Conservation (phyloP, 2,888 invertebrate genomes). For the Hirtodrosophila confusa region DNA sequence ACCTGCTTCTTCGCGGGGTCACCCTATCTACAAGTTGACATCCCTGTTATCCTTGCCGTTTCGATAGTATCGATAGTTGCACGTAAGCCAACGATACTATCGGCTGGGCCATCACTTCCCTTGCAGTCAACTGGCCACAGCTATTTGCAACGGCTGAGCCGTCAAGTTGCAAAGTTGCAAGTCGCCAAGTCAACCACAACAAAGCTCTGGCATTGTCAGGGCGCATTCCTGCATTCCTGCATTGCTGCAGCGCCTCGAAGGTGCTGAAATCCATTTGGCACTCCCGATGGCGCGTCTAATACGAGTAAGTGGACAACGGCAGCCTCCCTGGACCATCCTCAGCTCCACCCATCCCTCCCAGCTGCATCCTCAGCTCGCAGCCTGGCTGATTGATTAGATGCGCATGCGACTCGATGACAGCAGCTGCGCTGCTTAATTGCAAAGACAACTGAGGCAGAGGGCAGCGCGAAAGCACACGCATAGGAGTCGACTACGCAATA, state of each 20-base stretch:
- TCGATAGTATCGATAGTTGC: too few relatives aligned
- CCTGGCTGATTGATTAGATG: constrained; percentile 49
- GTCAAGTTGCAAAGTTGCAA: too few relatives aligned
- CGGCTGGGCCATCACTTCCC: too few relatives aligned
- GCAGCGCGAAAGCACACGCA: background rate
- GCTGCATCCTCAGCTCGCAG: background rate
- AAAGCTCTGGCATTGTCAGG: background rate
- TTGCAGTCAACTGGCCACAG: background rate
- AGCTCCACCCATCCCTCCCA: background rate
- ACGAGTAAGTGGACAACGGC: constrained; percentile 22
- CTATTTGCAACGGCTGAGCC: background rate
- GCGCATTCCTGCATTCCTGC: constrained; percentile 18
- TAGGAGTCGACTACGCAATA: too few relatives aligned
- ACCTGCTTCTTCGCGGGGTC: too few relatives aligned
- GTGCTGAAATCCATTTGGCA: constrained; percentile 57
- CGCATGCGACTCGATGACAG: constrained; percentile 40
- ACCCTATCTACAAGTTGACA: too few relatives aligned
- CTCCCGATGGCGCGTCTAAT: constrained; percentile 41
- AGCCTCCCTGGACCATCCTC: background rate
- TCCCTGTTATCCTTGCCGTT: too few relatives aligned
- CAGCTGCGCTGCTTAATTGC: constrained; percentile 57
- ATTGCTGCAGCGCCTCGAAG: constrained; percentile 26
- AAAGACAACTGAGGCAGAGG: constrained; percentile 3
- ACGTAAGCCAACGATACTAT: too few relatives aligned
- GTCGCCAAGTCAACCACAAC: too few relatives aligned